These are phyloP conservation scores for Nephrocerus scutellatus DNA, from an alignment of 2,888 invertebrate species.

Conservation along the genomic window DNA sequence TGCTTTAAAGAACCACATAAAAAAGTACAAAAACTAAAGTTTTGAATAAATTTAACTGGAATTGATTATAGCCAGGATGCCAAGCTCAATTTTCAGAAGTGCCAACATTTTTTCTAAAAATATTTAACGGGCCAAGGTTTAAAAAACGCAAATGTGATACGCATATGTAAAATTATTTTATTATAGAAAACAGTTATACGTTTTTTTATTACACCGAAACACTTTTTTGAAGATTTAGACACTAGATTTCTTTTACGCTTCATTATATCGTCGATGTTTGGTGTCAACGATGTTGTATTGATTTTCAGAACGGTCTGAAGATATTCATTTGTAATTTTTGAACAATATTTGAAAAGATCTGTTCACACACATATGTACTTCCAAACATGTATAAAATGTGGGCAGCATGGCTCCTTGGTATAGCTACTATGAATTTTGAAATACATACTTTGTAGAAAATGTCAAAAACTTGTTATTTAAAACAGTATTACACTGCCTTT, in stretches of 20 bases:
- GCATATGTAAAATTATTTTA: no score
- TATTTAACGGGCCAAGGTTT: not conserved
- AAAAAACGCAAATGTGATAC: not conserved
- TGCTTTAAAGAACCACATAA: no score
- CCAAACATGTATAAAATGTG: slow-evolving; percentile 1
- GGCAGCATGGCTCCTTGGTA: not conserved
- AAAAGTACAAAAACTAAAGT: no score
- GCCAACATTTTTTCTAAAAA: not conserved
- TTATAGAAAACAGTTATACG: no score
- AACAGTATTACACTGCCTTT: slow-evolving; percentile 1
- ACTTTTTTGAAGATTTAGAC: not conserved
- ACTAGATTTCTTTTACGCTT: no score
- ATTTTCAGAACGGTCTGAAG: slow-evolving; percentile 1
- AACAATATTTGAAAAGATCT: not conserved
- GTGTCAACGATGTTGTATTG: slow-evolving; percentile 4
- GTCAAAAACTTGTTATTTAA: not conserved
- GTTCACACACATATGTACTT: slow-evolving; percentile 1
- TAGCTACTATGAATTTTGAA: not conserved
- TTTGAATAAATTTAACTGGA: no score
- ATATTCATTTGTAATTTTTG: slow-evolving; percentile 1
- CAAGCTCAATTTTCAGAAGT: slow-evolving; percentile 1
- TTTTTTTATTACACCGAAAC: no score
- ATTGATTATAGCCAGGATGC: not conserved
- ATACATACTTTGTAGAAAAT: not conserved
- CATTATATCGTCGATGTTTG: not conserved